Evolutionary conservation across 2,797 vertebrate species (phyloP).

Genomic region (Phataginus tricuspis): DNA sequence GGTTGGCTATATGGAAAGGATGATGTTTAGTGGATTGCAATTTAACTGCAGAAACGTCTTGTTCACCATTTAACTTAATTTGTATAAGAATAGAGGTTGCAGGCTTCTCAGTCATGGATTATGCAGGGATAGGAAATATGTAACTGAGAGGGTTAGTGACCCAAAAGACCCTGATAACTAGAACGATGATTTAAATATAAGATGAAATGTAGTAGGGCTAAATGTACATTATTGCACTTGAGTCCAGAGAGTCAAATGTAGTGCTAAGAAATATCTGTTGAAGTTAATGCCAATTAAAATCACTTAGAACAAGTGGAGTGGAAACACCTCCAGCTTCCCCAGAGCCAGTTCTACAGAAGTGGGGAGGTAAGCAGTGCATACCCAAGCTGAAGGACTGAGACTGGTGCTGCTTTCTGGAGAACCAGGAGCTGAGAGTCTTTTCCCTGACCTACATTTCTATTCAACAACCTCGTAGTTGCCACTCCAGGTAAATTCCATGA

Average conservation of each 20-base stretch:
- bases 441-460: not conserved
- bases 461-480: not conserved
- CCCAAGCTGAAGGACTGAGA: not conserved
- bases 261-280: not conserved
- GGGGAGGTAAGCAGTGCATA: not conserved
- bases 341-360: not conserved
- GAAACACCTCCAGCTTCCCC: not conserved
- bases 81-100: not conserved
- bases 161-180: not conserved
- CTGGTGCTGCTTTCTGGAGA: no score
- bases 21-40: not conserved
- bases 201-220: not conserved
- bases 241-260: not conserved
- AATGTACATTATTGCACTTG: not conserved
- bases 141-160: not conserved
- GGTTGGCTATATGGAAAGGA: not conserved
- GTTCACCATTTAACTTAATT: constrained; percentile 5
- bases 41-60: not conserved
- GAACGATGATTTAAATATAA: not conserved
- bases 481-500: not conserved
- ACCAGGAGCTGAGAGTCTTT: not conserved
- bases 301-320: not conserved
- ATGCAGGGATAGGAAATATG: not conserved
- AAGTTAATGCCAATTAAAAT: not conserved
- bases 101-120: not conserved